These are phyloP conservation scores for Chorisops tibialis DNA, from an alignment of 2,888 invertebrate species.

Conservation along the genomic window DNA sequence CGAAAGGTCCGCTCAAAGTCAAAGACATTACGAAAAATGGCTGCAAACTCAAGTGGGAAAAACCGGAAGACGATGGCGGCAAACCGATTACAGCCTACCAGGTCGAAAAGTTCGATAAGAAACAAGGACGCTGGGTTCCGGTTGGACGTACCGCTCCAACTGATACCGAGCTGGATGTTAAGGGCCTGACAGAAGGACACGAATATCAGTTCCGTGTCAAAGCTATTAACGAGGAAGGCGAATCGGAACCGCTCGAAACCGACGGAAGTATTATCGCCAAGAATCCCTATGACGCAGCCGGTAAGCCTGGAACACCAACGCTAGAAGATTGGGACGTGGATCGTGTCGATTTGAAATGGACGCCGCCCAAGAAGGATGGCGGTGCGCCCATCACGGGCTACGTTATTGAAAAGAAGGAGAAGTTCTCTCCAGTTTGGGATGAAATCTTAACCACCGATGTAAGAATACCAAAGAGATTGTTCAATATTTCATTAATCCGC, in stretches of 20 bases:
- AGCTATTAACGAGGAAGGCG: constrained; percentile 92
- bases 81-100: constrained; percentile 89
- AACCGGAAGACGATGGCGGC: constrained; percentile 93
- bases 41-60: constrained; percentile 88
- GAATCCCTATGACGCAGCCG: constrained; percentile 90
- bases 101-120: constrained; percentile 89
- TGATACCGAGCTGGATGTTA: constrained; percentile 84
- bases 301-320: constrained; percentile 82
- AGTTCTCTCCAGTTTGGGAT: constrained; percentile 82
- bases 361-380: constrained; percentile 90
- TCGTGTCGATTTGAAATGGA: constrained; percentile 88
- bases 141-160: constrained; percentile 76
- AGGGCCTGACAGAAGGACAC: constrained; percentile 84
- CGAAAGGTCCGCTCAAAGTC: constrained; percentile 86
- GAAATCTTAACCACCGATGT: constrained; percentile 74
- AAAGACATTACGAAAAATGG: constrained; percentile 84
- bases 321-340: constrained; percentile 88
- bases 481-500: no score
- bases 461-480: constrained; percentile 40
- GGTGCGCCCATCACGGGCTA: constrained; percentile 98
- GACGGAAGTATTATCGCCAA: constrained; percentile 85
- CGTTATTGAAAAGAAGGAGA: constrained; percentile 85
- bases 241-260: constrained; percentile 92
- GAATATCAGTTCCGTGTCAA: constrained; percentile 93
- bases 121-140: constrained; percentile 90